phyloP scores from a whole-genome alignment of 1,140 invertebrate genomes.

The Drosophila tristis region DNA sequence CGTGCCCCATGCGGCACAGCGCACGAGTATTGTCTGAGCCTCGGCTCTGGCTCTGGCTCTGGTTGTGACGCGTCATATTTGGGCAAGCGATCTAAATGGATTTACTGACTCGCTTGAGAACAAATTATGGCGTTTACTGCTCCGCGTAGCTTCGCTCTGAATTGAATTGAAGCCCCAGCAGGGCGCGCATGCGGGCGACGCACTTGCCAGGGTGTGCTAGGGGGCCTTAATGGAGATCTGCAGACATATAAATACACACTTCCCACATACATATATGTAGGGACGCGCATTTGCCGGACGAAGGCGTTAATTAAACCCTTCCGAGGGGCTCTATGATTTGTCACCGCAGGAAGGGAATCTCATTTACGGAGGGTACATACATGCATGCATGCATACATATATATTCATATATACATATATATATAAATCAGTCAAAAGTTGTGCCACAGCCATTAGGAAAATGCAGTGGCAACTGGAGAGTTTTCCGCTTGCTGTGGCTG shows the following conservation, averaged over 20 bases:
- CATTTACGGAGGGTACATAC: background rate
- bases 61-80: slow-evolving; percentile 58
- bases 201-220: too few relatives aligned
- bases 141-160: slow-evolving; percentile 16
- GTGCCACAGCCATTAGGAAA: too few relatives aligned
- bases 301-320: too few relatives aligned
- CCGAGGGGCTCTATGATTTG: too few relatives aligned
- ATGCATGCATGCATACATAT: too few relatives aligned
- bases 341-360: too few relatives aligned
- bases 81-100: slow-evolving; percentile 53
- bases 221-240: slow-evolving; percentile 13
- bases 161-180: slow-evolving; percentile 47
- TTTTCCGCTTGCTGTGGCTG: slow-evolving; percentile 36
- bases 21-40: slow-evolving; percentile 31
- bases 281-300: too few relatives aligned
- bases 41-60: background rate
- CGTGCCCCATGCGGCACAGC: slow-evolving; percentile 52
- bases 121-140: slow-evolving; percentile 67
- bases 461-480: background rate
- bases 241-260: background rate
- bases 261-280: too few relatives aligned
- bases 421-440: too few relatives aligned
- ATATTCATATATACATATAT: too few relatives aligned
- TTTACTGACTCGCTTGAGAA: slow-evolving; percentile 59
- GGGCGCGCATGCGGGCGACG: slow-evolving; percentile 44